phyloP scores from a whole-genome alignment of 1,140 invertebrate species.

The Xylocopa sonorina region DNA sequence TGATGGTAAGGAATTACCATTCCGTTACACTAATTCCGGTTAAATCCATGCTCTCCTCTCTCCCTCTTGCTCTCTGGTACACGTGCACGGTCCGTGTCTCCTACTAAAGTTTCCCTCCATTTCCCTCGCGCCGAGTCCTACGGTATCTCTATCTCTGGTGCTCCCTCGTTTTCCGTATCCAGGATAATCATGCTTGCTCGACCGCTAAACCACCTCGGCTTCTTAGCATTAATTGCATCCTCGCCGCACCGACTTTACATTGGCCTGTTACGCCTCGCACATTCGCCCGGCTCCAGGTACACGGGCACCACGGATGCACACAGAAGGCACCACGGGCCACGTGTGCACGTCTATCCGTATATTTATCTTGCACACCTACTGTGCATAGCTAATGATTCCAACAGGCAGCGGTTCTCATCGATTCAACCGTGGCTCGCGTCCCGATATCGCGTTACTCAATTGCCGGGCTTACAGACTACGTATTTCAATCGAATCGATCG shows the following conservation, averaged over 20 bases:
- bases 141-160: background rate
- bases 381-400: constrained; percentile 65
- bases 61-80: constrained; percentile 60
- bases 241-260: constrained; percentile 72
- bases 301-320: background rate
- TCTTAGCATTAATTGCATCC: constrained; percentile 80
- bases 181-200: constrained; percentile 75
- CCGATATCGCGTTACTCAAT: no score
- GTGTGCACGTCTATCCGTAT: constrained; percentile 7
- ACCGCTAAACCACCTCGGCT: constrained; percentile 77
- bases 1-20: constrained; percentile 92
- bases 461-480: no score
- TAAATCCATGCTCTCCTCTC: constrained; percentile 38
- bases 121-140: constrained; percentile 2
- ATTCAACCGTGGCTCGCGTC: background rate
- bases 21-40: constrained; percentile 62
- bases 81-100: no score
- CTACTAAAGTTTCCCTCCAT: constrained; percentile 35
- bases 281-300: constrained; percentile 24
- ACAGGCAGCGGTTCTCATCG: constrained; percentile 65
- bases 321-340: background rate
- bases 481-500: no score
- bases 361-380: constrained; percentile 53
- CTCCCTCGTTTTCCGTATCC: constrained; percentile 59
- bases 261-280: constrained; percentile 59